These are phyloP conservation scores for Papio anubis DNA, from an alignment of 2,113 vertebrate species.

Conservation along the genomic window DNA sequence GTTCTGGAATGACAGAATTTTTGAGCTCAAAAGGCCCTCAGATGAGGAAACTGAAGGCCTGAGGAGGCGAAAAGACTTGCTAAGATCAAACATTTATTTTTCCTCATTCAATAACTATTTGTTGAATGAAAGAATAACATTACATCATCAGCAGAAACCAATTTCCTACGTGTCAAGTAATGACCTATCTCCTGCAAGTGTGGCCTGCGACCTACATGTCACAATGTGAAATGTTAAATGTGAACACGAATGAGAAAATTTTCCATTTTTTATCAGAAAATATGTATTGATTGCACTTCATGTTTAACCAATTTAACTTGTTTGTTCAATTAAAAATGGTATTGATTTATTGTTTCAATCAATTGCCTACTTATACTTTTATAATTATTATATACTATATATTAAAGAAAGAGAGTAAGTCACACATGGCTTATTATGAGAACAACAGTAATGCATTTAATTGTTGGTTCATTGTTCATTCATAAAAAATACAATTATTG, in stretches of 20 bases:
- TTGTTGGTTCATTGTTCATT: background rate
- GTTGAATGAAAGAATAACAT: constrained; percentile 2
- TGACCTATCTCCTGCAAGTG: background rate
- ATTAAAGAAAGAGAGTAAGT: constrained; percentile 24
- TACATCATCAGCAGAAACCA: background rate
- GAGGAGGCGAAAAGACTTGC: background rate
- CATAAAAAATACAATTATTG: background rate
- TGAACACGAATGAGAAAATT: background rate
- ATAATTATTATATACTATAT: background rate
- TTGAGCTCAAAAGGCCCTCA: background rate
- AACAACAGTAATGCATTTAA: constrained; percentile 21
- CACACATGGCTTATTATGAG: background rate
- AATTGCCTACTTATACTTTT: background rate
- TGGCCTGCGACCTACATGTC: background rate
- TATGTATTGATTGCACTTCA: background rate
- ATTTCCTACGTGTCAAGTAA: background rate
- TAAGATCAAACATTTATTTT: background rate
- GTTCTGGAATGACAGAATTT: background rate
- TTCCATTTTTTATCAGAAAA: constrained; percentile 15
- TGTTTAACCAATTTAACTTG: background rate
- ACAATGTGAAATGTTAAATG: background rate
- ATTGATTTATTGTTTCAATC: constrained; percentile 24
- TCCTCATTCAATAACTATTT: background rate
- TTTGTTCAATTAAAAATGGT: constrained; percentile 35
- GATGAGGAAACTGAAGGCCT: background rate